Conservation (phyloP, 2,888 invertebrate genomes). For the Sipha maydis region DNA sequence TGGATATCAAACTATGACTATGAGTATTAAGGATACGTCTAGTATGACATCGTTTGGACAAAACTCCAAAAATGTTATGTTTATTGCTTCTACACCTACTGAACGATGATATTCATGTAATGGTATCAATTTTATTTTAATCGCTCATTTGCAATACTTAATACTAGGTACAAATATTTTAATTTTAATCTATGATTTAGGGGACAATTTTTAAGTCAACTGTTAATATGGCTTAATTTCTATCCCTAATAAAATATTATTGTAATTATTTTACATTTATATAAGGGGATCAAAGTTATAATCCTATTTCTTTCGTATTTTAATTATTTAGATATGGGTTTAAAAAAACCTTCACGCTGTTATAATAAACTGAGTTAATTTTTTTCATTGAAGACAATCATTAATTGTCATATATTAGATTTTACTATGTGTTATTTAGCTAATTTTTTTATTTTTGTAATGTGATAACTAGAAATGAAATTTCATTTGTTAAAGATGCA, state of each 20-base stretch:
- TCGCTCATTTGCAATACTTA: not conserved
- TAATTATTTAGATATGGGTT: not conserved
- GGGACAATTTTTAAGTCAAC: not conserved
- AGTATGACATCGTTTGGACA: slow-evolving; percentile 52
- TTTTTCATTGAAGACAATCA: not conserved
- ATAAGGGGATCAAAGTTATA: not conserved
- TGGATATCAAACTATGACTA: slow-evolving; percentile 55
- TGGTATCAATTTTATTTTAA: slow-evolving; percentile 38
- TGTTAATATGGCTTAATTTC: not conserved
- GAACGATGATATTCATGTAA: slow-evolving; percentile 18
- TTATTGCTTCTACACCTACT: slow-evolving; percentile 53
- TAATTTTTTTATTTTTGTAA: not conserved
- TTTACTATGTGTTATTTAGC: slow-evolving; percentile 16
- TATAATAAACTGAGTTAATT: not conserved
- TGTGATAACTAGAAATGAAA: slow-evolving; percentile 39
- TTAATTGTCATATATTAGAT: not conserved
- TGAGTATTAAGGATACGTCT: slow-evolving; percentile 52
- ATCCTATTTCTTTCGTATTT: not conserved
- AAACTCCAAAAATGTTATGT: slow-evolving; percentile 48
- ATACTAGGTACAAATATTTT: not conserved
- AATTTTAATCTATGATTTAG: not conserved
- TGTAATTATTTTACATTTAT: slow-evolving; percentile 6
- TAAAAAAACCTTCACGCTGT: not conserved
- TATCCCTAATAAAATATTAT: slow-evolving; percentile 1
- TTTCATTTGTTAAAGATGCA: slow-evolving; percentile 50